Evolutionary conservation across 2,888 invertebrate genomes (phyloP).

Genomic region (Drosophila flavopinicola): DNA sequence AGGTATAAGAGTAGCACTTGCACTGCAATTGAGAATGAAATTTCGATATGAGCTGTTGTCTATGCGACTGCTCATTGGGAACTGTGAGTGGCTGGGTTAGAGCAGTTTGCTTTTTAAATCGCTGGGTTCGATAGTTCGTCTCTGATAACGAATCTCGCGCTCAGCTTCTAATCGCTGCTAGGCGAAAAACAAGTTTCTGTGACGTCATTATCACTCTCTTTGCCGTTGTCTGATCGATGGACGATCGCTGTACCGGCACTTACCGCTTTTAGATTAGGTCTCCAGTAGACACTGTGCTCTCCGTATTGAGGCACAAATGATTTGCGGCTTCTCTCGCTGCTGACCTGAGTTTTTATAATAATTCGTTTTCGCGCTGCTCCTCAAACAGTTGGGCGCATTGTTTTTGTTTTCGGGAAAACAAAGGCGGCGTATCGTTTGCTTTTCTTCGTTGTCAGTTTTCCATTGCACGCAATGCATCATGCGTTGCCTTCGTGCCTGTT

Average conservation of each 20-base stretch:
- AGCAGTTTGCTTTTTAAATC: slow-evolving; percentile 34
- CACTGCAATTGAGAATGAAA: slow-evolving; percentile 11
- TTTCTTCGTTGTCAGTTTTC: slow-evolving; percentile 14
- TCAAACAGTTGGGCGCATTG: slow-evolving; percentile 16
- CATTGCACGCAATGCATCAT: slow-evolving; percentile 35
- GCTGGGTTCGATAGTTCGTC: slow-evolving; percentile 35
- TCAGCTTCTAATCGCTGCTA: slow-evolving; percentile 11
- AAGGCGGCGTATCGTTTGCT: slow-evolving; percentile 23
- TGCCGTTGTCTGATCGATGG: neutral
- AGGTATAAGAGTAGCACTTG: slow-evolving; percentile 4
- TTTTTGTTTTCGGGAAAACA: slow-evolving; percentile 32
- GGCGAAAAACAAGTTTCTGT: neutral
- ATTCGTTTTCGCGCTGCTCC: slow-evolving; percentile 29
- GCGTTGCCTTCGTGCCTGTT: slow-evolving; percentile 37
- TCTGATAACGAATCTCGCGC: slow-evolving; percentile 36
- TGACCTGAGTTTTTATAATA: slow-evolving; percentile 45
- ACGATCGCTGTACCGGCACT: neutral
- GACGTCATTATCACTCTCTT: slow-evolving; percentile 6
- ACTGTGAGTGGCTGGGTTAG: slow-evolving; percentile 30
- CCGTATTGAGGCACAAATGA: neutral
- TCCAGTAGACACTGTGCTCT: slow-evolving; percentile 13
- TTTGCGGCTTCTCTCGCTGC: neutral
- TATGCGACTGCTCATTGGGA: slow-evolving; percentile 13
- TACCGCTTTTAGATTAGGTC: slow-evolving; percentile 4
- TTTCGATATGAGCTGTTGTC: slow-evolving; percentile 8